Evolutionary conservation across 2,797 vertebrate genomes (phyloP), one percentile per base, ranked within the genome.

Genomic region (Gymnoscopelus braueri): DNA sequence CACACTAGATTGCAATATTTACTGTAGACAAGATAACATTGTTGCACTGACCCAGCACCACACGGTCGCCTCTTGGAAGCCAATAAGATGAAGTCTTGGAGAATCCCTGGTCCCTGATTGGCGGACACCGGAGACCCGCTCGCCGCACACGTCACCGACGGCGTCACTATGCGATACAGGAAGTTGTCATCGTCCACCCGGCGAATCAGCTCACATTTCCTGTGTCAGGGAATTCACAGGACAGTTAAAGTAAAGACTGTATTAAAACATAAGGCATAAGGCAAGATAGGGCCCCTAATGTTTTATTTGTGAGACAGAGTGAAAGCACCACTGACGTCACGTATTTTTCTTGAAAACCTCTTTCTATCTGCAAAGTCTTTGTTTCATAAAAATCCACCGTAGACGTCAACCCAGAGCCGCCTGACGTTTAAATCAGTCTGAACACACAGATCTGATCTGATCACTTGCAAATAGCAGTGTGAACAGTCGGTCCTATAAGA

Each of bases 21-120:
- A 44, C 39, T 44, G 39, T 44, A 44, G 39, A 10, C 39, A 8
- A 9, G 9, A 39, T 39, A 10, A 44, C 8, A 39, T 7, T 0
- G 8, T 6, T 19, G 35, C 56, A 74, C 89, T 83, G 69, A 98
- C 97, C 96, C 93, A 0, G 64, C 88, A 84, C 95, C 86, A 65
- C 95, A 98, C 0, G 97, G 97, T 14, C 91, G 93, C 80, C 97
- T 81, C 63, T 92, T 91, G 0, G 96, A 99, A 0, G 95, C 96
- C 87, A 99, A 80, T 80, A 98, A 85, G 80, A 98, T 94, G 0
- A 98, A 98, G 83, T 99, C 97, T 86, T 96, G 96, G 0, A 89
- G 89, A 58, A 95, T 93, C 68, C 87, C 77, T 23, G 92, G 91
- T 26, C 90, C 90, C 0, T 71, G 54, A 3, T 1, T 39, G 64